Evolutionary conservation across 2,888 invertebrate genomes (phyloP).

Genomic region (Chloromyia formosa): DNA sequence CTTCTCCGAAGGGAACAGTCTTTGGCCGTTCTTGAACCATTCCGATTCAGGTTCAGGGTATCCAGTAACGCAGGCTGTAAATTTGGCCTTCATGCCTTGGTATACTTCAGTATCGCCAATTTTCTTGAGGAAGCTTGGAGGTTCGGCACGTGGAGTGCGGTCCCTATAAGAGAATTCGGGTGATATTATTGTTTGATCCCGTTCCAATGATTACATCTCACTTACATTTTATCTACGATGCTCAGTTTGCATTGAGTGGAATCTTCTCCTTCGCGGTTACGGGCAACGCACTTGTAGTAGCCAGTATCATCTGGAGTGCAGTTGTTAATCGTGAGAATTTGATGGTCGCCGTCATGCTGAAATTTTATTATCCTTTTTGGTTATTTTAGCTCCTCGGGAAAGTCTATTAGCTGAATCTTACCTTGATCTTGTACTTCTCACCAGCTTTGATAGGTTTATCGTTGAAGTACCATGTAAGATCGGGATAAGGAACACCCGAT

Average conservation of each 20-base stretch:
- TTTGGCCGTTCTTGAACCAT: constrained; percentile 83
- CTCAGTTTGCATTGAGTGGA: constrained; percentile 77
- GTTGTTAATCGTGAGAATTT: constrained; percentile 78
- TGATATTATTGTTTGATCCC: too few relatives aligned
- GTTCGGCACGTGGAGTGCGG: constrained; percentile 78
- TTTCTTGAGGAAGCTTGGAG: constrained; percentile 88
- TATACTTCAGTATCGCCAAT: constrained; percentile 88
- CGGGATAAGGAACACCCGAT: constrained; percentile 83
- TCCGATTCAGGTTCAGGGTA: constrained; percentile 88
- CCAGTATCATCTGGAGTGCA: constrained; percentile 76
- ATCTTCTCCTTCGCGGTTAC: constrained; percentile 82
- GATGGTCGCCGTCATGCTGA: constrained; percentile 79
- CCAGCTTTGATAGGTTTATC: constrained; percentile 75
- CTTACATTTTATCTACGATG: constrained; percentile 85
- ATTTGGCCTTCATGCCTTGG: constrained; percentile 88
- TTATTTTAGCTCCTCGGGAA: background rate
- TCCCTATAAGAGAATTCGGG: constrained; percentile 66
- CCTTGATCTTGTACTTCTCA: constrained; percentile 75
- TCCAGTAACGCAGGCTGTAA: constrained; percentile 91
- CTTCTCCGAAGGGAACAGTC: constrained; percentile 82
- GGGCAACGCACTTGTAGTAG: constrained; percentile 78
- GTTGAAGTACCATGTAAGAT: constrained; percentile 87
- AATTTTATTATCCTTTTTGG: constrained; percentile 17
- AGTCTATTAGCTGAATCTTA: constrained; percentile 28
- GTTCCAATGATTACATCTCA: too few relatives aligned